Conservation (phyloP, 2,797 vertebrate species). For the Craterocephalus amniculus region DNA sequence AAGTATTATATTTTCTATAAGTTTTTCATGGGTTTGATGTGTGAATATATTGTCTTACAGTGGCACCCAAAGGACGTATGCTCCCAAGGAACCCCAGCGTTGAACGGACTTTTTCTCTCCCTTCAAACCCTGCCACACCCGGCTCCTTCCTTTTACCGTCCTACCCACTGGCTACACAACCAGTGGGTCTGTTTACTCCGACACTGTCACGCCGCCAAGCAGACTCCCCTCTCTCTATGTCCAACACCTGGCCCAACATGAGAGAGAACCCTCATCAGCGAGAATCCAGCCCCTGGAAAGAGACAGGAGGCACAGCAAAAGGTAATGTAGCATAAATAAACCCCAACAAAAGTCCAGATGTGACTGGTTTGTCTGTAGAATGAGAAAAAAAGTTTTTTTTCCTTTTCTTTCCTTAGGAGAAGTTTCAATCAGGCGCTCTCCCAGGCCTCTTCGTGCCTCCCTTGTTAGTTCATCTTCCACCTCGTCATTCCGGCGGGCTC, state of each 20-base stretch:
- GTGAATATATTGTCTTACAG: constrained; percentile 57
- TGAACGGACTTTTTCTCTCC: constrained; percentile 79
- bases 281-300: constrained; percentile 74
- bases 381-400: neutral
- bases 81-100: constrained; percentile 80
- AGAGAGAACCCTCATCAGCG: constrained; percentile 80
- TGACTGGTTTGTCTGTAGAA: neutral
- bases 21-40: constrained; percentile 12
- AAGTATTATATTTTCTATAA: neutral
- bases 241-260: constrained; percentile 92
- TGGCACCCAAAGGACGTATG: constrained; percentile 75
- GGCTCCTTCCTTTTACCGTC: constrained; percentile 87
- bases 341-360: neutral
- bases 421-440: constrained; percentile 74
- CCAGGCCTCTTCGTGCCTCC: constrained; percentile 82
- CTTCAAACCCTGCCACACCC: constrained; percentile 72
- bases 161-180: constrained; percentile 84
- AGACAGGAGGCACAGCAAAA: constrained; percentile 68
- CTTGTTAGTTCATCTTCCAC: constrained; percentile 83
- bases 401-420: constrained; percentile 72
- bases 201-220: constrained; percentile 68
- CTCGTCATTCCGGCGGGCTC: constrained; percentile 78
- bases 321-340: constrained; percentile 45
- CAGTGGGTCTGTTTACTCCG: constrained; percentile 79
- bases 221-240: constrained; percentile 83